These are phyloP conservation scores for Lepeophtheirus salmonis DNA, from an alignment of 1,140 invertebrate genomes.

Conservation along the genomic window DNA sequence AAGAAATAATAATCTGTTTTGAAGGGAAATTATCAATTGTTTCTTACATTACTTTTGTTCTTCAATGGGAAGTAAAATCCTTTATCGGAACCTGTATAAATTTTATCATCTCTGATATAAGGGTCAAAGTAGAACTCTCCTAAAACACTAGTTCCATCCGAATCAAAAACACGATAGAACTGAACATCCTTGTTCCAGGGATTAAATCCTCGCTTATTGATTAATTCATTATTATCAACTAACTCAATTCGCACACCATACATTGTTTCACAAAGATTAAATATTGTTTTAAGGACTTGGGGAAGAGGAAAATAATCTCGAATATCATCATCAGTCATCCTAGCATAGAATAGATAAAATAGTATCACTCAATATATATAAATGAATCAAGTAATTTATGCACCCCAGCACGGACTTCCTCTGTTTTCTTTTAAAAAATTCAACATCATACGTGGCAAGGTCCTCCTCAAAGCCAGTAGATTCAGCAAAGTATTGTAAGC, in stretches of 20 bases:
- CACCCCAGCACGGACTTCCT: conserved; percentile 19
- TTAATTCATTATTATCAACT: conserved; percentile 12
- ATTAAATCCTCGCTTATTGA: conserved; percentile 31
- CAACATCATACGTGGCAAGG: conserved; percentile 61
- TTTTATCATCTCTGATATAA: conserved; percentile 36
- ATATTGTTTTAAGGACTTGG: conserved; percentile 51
- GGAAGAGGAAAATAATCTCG: conserved; percentile 63
- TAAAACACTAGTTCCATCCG: conserved; percentile 24
- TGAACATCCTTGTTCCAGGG: conserved; percentile 68
- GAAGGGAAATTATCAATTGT: background rate
- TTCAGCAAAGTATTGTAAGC: conserved; percentile 50
- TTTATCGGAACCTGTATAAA: conserved; percentile 10
- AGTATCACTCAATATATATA: no score
- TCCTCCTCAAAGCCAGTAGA: conserved; percentile 46
- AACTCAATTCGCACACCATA: conserved; percentile 61
- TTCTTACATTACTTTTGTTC: conserved; percentile 3
- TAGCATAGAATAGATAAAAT: conserved; percentile 24
- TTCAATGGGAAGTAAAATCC: conserved; percentile 9
- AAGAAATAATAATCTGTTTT: conserved; percentile 2
- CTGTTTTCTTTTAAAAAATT: conserved; percentile 58
- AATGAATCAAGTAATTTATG: background rate
- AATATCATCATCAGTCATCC: conserved; percentile 46
- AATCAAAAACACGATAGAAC: conserved; percentile 58
- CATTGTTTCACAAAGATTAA: conserved; percentile 47
- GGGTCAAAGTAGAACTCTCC: conserved; percentile 67